A percentile compares a stretch with the other conserved stretches of the same genome.
Conservation (phyloP, 2,113 vertebrate species). For the Nothocercus julius region DNA sequence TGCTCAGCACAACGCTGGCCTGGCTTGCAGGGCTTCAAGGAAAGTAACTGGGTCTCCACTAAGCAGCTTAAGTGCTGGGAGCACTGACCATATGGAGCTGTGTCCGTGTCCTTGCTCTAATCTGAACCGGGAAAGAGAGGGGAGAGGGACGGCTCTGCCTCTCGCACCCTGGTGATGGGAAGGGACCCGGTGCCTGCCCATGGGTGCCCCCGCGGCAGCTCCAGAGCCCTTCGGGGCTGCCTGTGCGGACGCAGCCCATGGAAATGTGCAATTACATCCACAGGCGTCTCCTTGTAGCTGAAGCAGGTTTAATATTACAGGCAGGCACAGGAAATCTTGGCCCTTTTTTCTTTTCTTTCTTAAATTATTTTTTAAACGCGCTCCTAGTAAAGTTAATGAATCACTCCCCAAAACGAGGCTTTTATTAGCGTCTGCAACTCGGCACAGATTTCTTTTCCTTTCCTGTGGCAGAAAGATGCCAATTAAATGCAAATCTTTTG, state of each 20-base stretch:
- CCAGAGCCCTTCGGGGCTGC: not conserved
- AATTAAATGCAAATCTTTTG: constrained; percentile 5
- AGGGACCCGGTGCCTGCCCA: not conserved
- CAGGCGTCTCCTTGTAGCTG: constrained; percentile 63
- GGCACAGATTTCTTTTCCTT: constrained; percentile 9
- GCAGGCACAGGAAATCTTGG: constrained; percentile 63
- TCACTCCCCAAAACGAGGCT: not conserved
- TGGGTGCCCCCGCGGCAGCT: not conserved
- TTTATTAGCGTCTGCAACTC: constrained; percentile 34
- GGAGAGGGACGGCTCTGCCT: not conserved
- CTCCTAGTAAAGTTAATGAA: constrained; percentile 51
- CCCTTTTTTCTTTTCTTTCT: constrained; percentile 46
- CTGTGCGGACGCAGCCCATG: constrained; percentile 10
- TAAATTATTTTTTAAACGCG: constrained; percentile 43
- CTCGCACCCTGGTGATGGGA: not conserved
- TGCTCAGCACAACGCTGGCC: not conserved
- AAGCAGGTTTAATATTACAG: constrained; percentile 68
- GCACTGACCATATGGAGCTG: not conserved
- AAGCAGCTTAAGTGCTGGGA: not conserved
- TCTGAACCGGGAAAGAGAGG: not conserved
- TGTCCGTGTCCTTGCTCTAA: not conserved
- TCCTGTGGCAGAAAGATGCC: constrained; percentile 33
- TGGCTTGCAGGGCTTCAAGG: not conserved
- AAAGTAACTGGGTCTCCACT: not conserved
- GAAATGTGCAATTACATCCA: constrained; percentile 66